Evolutionary conservation across 2,797 vertebrate genomes (phyloP), one percentile per base, ranked within the genome.

Genomic region (Sebastes umbrosus): DNA sequence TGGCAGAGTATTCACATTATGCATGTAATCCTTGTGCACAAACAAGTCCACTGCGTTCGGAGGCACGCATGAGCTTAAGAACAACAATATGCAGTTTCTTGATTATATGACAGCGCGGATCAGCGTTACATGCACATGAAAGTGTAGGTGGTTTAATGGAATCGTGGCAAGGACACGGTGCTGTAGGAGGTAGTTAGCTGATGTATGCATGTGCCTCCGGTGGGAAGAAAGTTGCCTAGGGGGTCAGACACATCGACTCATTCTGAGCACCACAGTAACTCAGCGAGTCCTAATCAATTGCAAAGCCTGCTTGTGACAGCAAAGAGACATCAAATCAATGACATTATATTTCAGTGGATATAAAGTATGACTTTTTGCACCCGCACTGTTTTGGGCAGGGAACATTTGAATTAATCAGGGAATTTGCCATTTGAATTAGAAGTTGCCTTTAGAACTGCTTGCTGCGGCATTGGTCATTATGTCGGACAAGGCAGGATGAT

Each of bases 321-420:
- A 36, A 50, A 77, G 69, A 76, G 75, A 92, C 86, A 70, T 71
- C 68, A 50, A 88, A 93, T 93, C 91, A 81, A 92, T 92, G 43
- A 27, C 69, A 69, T 87, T 84, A 75, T 72, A 92, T 84, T 86
- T 84, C 52, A 78, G 29, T 46, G 67, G 60, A 86, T 80, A 84
- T 73, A 78, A 72, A 88, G 58, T 62, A 73, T 74, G 75, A 60
- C 64, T 77, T 72, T 60, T 70, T 74, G 20, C 18, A 52, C 34
- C 62, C 16, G 1, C 5, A 16, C 63, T 36, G 63, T 69, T 86
- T 87, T 69, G 54, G 29, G 55, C 39, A 50, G 34, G 46, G 89
- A 90, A 85, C 27, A 68, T 82, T 84, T 77, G 24, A 75, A 87
- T 79, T 81, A 82, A 89, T 84, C 67, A 31, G 43, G 54, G 60